Percentiles rank a stretch among this genome's conserved stretches.
phyloP scores from a whole-genome alignment of 2,797 vertebrate genomes.

The Ispidina lecontei region DNA sequence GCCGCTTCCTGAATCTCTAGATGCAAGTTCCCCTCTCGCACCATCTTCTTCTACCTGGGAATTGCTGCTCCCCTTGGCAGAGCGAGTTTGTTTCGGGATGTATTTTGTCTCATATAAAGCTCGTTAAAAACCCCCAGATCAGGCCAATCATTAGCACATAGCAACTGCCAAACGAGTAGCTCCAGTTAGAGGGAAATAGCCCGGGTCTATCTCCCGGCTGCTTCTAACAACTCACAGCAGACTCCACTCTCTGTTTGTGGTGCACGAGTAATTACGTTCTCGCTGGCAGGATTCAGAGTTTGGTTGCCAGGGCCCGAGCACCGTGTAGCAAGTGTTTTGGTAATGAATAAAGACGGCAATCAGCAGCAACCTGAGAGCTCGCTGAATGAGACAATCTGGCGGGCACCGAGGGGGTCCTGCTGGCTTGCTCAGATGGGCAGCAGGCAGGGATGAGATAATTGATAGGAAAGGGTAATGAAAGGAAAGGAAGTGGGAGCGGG shows the following conservation, averaged over 20 bases:
- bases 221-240: slow-evolving; percentile 61
- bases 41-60: neutral
- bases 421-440: slow-evolving; percentile 71
- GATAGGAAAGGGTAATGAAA: slow-evolving; percentile 75
- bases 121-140: neutral
- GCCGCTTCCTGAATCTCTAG: neutral
- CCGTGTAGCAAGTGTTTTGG: slow-evolving; percentile 71
- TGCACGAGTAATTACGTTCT: slow-evolving; percentile 63
- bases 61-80: neutral
- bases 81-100: neutral
- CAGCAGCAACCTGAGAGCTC: slow-evolving; percentile 68
- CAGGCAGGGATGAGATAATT: slow-evolving; percentile 75
- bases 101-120: neutral
- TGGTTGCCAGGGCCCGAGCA: slow-evolving; percentile 69
- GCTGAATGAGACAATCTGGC: slow-evolving; percentile 75
- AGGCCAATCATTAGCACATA: neutral
- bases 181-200: neutral
- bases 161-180: neutral
- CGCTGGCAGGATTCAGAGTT: slow-evolving; percentile 53
- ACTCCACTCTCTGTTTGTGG: slow-evolving; percentile 59
- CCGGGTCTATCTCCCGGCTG: neutral
- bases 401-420: slow-evolving; percentile 63
- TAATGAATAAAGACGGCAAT: slow-evolving; percentile 75
- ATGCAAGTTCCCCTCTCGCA: neutral
- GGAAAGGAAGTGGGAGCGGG: slow-evolving; percentile 41